These are phyloP conservation scores for Watsonalla binaria DNA, from an alignment of 2,888 invertebrate genomes.

Conservation along the genomic window DNA sequence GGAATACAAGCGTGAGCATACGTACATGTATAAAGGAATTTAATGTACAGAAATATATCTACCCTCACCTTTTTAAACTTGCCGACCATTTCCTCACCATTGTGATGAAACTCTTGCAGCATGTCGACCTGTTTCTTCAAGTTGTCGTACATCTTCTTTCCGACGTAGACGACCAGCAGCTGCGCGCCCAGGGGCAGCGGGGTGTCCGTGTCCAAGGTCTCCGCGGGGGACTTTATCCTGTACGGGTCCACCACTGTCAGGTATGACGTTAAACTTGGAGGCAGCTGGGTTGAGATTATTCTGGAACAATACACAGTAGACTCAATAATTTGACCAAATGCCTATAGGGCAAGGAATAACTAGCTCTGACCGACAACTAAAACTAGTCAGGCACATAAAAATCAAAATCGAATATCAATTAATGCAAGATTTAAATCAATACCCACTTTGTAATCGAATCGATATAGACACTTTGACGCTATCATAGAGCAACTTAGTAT, in stretches of 20 bases:
- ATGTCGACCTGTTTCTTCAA: constrained; percentile 58
- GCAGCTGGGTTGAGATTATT: constrained; percentile 89
- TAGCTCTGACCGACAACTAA: no score
- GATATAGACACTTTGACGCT: no score
- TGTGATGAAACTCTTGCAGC: constrained; percentile 58
- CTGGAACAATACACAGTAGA: constrained; percentile 63
- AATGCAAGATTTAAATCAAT: no score
- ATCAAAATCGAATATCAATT: no score
- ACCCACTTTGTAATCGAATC: no score
- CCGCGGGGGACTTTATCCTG: constrained; percentile 89
- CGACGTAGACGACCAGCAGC: constrained; percentile 87
- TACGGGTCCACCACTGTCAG: constrained; percentile 90
- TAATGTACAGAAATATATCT: neutral
- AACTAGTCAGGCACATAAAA: no score
- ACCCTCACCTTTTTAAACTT: constrained; percentile 58
- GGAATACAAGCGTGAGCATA: no score
- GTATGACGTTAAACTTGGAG: constrained; percentile 85
- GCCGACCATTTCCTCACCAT: constrained; percentile 64
- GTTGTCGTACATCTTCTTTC: constrained; percentile 78
- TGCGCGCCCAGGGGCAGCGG: constrained; percentile 90
- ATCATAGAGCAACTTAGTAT: no score
- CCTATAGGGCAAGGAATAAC: no score
- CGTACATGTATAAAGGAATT: neutral
- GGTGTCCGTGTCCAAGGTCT: constrained; percentile 81
- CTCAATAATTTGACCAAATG: neutral